Conservation (phyloP, 2,888 invertebrate genomes). For the Drosophila sordidapex region DNA sequence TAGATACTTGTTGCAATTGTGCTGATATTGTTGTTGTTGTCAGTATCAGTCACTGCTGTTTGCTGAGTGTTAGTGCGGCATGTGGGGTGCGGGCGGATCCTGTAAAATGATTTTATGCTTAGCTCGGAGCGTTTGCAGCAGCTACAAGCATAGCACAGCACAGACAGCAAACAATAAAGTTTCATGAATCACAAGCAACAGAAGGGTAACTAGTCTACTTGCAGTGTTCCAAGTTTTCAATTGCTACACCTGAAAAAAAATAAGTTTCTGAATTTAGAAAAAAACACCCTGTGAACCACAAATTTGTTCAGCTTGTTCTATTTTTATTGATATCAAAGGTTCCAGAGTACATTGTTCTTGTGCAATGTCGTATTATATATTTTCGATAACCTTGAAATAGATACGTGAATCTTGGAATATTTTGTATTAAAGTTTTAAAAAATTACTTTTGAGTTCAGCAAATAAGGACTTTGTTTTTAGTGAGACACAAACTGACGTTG, state of each 20-base stretch:
- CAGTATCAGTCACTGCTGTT: slow-evolving; percentile 57
- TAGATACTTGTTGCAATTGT: slow-evolving; percentile 31
- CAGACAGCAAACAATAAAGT: slow-evolving; percentile 68
- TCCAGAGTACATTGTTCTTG: background rate
- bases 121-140: slow-evolving; percentile 51
- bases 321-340: background rate
- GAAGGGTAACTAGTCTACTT: slow-evolving; percentile 36
- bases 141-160: slow-evolving; percentile 26
- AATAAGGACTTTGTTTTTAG: background rate
- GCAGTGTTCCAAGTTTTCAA: slow-evolving; percentile 25
- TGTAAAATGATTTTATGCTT: slow-evolving; percentile 61
- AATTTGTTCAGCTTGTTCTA: background rate
- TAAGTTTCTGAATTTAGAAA: background rate
- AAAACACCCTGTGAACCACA: background rate
- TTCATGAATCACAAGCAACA: slow-evolving; percentile 70
- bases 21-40: slow-evolving; percentile 18
- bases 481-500: no score
- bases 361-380: background rate
- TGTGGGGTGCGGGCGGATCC: background rate
- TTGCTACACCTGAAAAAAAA: background rate
- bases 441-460: no score
- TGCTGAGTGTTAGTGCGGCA: slow-evolving; percentile 1
- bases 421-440: no score
- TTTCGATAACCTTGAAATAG: background rate
- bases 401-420: background rate